Percentiles rank a stretch among this genome's conserved stretches.
Evolutionary conservation across 2,797 vertebrate genomes (phyloP).

Genomic region (Pseudomugil gertrudae): DNA sequence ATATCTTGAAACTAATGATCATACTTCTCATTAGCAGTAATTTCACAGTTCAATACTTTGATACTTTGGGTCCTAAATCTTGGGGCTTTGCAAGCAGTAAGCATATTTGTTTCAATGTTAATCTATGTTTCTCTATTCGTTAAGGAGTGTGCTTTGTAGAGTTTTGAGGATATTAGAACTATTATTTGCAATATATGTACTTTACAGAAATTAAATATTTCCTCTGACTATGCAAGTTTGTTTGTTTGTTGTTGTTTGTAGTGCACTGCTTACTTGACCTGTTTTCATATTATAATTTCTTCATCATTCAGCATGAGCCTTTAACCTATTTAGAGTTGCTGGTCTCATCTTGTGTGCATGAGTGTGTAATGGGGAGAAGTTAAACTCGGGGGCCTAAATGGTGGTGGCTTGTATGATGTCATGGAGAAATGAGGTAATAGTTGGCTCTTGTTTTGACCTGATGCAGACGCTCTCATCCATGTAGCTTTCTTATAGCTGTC

Average conservation of each 20-base stretch:
- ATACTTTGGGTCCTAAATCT: neutral
- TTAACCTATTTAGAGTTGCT: constrained; percentile 27
- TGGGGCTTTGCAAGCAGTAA: neutral
- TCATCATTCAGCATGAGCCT: constrained; percentile 11
- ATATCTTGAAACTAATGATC: neutral
- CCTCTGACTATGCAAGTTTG: neutral
- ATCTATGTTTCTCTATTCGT: neutral
- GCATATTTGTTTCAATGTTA: neutral
- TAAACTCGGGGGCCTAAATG: constrained; percentile 47
- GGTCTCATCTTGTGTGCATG: constrained; percentile 7
- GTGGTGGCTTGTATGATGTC: constrained; percentile 65
- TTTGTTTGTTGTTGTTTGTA: no score
- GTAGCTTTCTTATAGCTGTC: constrained; percentile 36
- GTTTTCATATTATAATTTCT: neutral
- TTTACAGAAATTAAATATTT: neutral
- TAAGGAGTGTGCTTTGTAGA: neutral
- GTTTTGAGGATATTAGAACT: no score
- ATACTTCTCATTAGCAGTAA: neutral
- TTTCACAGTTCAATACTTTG: neutral
- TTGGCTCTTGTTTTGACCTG: constrained; percentile 40
- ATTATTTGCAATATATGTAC: no score
- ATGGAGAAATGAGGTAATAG: constrained; percentile 64
- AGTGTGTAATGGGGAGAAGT: constrained; percentile 18
- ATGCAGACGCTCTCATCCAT: constrained; percentile 41
- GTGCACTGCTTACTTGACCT: neutral